A percentile compares a stretch with the other conserved stretches of the same genome.
phyloP scores from a whole-genome alignment of 2,113 vertebrate species.

The Scytalopus superciliaris region DNA sequence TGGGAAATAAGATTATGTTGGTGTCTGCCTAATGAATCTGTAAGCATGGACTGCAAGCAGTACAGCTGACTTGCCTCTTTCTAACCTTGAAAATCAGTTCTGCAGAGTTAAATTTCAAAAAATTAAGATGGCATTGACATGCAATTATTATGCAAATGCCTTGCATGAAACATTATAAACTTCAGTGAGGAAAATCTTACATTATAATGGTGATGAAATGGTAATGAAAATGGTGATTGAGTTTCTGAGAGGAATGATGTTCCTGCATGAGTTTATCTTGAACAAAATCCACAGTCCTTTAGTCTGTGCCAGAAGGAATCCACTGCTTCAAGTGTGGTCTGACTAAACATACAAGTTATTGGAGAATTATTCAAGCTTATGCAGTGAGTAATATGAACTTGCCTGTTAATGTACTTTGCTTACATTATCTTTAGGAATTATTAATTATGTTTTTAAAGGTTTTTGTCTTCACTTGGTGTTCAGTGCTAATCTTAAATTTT shows the following conservation, averaged over 20 bases:
- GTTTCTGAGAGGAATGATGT: neutral
- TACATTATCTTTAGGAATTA: neutral
- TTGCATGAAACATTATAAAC: neutral
- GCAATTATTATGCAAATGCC: neutral
- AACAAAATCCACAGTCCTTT: neutral
- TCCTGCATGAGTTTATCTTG: neutral
- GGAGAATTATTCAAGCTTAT: neutral
- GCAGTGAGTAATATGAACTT: neutral
- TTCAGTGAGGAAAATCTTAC: neutral
- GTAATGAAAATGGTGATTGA: neutral
- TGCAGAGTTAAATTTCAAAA: neutral
- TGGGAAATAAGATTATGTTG: neutral
- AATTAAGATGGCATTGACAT: neutral
- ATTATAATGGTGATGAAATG: neutral
- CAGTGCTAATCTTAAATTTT: neutral
- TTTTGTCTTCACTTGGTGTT: neutral
- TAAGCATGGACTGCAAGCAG: neutral
- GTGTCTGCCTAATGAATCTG: slow-evolving; percentile 2
- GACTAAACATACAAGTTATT: neutral
- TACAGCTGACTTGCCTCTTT: neutral
- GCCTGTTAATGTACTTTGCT: neutral
- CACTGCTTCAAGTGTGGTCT: neutral
- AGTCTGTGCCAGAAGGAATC: neutral
- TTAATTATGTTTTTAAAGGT: neutral
- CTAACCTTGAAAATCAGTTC: neutral